phyloP scores from a whole-genome alignment of 2,113 vertebrate species.

The Gadus macrocephalus region DNA sequence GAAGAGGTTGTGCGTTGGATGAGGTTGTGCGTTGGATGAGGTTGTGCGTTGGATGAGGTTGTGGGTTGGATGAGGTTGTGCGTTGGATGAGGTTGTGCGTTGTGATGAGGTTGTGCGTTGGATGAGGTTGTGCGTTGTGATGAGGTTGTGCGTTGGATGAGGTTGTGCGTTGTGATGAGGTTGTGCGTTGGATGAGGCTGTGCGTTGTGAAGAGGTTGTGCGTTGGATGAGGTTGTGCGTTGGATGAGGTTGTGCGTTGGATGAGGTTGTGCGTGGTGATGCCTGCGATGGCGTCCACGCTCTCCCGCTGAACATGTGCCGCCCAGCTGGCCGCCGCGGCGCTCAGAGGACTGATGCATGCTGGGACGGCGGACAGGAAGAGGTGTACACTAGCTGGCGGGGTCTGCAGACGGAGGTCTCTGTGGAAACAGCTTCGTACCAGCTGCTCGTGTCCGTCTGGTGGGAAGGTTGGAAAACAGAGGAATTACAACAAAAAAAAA shows the following conservation, averaged over 20 bases:
- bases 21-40: background rate
- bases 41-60: background rate
- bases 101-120: no score
- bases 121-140: no score
- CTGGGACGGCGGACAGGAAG: background rate
- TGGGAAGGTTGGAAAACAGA: no score
- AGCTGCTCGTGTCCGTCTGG: no score
- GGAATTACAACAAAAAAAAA: no score
- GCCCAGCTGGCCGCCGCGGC: constrained; percentile 3
- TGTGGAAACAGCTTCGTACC: no score
- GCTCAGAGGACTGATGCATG: background rate
- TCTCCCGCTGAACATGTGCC: constrained; percentile 5
- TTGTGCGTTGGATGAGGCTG: no score
- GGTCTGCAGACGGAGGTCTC: background rate
- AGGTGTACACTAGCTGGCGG: background rate
- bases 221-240: background rate
- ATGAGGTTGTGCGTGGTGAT: background rate
- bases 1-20: background rate
- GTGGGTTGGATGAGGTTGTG: no score
- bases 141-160: no score
- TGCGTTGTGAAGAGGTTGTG: no score
- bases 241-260: background rate
- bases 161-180: no score
- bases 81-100: no score
- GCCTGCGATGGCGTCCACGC: background rate